phyloP scores from a whole-genome alignment of 2,888 invertebrate species.

The Tetanocera ferruginea region DNA sequence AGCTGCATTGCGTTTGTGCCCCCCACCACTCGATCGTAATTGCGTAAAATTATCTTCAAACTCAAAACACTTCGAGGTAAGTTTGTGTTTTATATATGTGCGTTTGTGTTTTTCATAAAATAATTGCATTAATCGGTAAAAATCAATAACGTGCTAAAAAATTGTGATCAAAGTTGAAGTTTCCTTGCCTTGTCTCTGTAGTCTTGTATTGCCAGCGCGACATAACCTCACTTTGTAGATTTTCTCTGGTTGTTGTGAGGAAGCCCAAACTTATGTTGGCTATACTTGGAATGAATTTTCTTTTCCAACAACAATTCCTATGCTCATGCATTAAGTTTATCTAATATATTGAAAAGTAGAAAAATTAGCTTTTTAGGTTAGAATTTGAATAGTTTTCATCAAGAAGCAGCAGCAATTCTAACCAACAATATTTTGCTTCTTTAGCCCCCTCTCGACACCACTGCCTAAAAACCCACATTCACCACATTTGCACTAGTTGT shows the following conservation, averaged over 20 bases:
- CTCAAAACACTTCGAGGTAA: background rate
- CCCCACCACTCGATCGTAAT: background rate
- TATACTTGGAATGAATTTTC: background rate
- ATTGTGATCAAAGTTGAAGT: background rate
- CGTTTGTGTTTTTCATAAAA: constrained; percentile 3
- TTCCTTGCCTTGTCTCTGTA: background rate
- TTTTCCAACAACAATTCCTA: background rate
- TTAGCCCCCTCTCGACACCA: background rate
- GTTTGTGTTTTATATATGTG: constrained; percentile 14
- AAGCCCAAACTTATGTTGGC: background rate
- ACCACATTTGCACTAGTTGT: constrained; percentile 18
- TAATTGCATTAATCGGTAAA: background rate
- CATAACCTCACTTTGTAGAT: constrained; percentile 25
- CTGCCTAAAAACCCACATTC: no score
- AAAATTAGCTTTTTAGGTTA: constrained; percentile 21
- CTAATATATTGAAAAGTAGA: background rate
- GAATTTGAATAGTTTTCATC: constrained; percentile 6
- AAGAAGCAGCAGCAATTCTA: constrained; percentile 9
- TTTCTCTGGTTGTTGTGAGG: background rate
- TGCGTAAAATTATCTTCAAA: no score
- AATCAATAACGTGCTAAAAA: background rate
- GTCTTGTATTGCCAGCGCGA: background rate
- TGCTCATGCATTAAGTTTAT: background rate
- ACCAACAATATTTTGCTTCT: background rate
- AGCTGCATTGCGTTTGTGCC: background rate